Percentiles rank a stretch among this genome's conserved stretches.
Conservation (phyloP, 2,888 invertebrate species). For the Tribolium freemani region DNA sequence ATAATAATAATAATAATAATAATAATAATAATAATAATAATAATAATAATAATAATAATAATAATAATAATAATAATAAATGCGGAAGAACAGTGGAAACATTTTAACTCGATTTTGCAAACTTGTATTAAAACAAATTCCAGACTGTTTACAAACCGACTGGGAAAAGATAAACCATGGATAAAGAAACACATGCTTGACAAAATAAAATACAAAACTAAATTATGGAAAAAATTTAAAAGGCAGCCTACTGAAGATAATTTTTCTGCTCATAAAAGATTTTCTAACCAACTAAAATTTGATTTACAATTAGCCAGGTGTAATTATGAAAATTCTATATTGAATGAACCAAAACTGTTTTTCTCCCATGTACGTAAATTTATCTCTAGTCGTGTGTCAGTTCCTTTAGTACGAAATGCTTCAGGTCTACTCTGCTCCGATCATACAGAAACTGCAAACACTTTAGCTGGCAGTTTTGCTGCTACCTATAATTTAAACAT, state of each 20-base stretch:
- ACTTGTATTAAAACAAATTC: background rate
- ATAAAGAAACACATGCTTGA: background rate
- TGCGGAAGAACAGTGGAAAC: background rate
- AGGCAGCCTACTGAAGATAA: background rate
- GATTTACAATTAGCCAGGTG: background rate
- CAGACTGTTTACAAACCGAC: background rate
- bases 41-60: no score
- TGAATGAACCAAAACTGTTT: slow-evolving; percentile 1
- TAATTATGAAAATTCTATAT: background rate
- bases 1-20: no score
- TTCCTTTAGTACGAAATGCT: slow-evolving; percentile 1
- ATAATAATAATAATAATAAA: no score
- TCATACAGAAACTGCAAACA: slow-evolving; percentile 5
- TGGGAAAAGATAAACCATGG: background rate
- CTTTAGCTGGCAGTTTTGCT: slow-evolving; percentile 6
- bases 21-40: no score
- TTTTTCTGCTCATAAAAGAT: slow-evolving; percentile 2
- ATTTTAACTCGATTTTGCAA: background rate
- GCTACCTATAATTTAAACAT: background rate
- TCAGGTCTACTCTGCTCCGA: background rate
- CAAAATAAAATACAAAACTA: background rate
- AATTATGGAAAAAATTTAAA: slow-evolving; percentile 4
- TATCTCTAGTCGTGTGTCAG: background rate
- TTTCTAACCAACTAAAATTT: slow-evolving; percentile 2
- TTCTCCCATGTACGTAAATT: background rate